Evolutionary conservation across 2,113 vertebrate species (phyloP), one percentile per base, ranked within the genome.

Genomic region (Corythaeola cristata): DNA sequence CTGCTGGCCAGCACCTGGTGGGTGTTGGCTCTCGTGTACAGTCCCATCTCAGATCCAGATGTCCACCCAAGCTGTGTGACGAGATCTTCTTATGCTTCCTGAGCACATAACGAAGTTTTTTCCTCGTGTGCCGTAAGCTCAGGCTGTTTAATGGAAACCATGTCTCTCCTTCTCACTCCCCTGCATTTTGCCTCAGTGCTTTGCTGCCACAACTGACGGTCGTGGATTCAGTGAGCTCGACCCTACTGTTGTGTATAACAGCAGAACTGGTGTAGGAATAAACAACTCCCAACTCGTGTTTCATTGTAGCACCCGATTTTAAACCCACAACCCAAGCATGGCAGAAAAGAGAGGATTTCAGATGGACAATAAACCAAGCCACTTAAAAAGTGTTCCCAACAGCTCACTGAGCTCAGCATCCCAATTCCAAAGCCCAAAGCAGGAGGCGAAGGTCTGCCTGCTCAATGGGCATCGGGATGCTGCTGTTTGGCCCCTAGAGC

Each of bases 101-200:
- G 35, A 81, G 62, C 30, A 30, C 1, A 1, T 56, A 78, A 37
- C 14, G 41, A 87, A 79, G 45, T 20, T 56, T 16, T 52, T 10
- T 92, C 1, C 56, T 56, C 39, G 2, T 15, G 14, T 76, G 28
- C 33, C 4, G 3, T 21, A 60, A 85, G 12, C 32, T 37, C 59
- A 52, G 52, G 56, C 4, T 49, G 14, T 32, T 22, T 72, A 62
- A 66, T 5, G 24, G 85, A 72, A 88, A 45, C 11, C 2, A 6
- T 0, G 0, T 33, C 64, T 39, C 28, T 39, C 12, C 19, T 76
- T 30, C 28, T 52, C 1, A 3, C 26, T 15, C 6, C 55, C 1
- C 0, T 19, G 41, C 0, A 0, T 84, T 93, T 80, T 80, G 24
- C 39, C 35, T 66, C 19, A 7, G 4, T 27, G n/a, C 26, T 88